phyloP scores from a whole-genome alignment of 2,113 vertebrate species.

The Eclectus roratus region DNA sequence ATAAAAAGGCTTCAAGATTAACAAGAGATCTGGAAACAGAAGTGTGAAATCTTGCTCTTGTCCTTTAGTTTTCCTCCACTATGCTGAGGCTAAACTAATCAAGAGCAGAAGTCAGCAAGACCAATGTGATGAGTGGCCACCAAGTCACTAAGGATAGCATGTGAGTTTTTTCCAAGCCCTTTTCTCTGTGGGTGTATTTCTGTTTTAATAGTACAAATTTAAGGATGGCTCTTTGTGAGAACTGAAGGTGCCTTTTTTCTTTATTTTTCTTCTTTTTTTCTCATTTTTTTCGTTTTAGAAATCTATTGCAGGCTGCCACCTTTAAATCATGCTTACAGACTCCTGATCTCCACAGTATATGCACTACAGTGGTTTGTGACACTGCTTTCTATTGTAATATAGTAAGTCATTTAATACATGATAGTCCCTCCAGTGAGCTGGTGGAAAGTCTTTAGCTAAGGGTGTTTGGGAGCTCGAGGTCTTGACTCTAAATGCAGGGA shows the following conservation, averaged over 20 bases:
- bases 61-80: neutral
- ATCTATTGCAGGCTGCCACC: neutral
- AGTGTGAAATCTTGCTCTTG: neutral
- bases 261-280: fast-evolving
- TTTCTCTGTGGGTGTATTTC: neutral
- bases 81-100: neutral
- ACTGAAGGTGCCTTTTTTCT: neutral
- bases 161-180: neutral
- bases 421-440: neutral
- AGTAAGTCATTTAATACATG: neutral
- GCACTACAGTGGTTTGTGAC: neutral
- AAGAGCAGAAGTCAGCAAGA: neutral
- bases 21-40: neutral
- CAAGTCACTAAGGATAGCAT: neutral
- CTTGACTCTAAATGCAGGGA: neutral
- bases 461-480: neutral
- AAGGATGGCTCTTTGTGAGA: neutral
- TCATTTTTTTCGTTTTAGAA: neutral
- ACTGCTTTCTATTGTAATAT: neutral
- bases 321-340: neutral
- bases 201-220: neutral
- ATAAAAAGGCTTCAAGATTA: neutral
- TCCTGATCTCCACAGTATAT: neutral
- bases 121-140: neutral
- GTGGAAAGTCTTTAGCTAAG: neutral